Evolutionary conservation across 53 echinoderm and acorn worm genomes (phyloP).

Genomic region (Luidia sarsii): DNA sequence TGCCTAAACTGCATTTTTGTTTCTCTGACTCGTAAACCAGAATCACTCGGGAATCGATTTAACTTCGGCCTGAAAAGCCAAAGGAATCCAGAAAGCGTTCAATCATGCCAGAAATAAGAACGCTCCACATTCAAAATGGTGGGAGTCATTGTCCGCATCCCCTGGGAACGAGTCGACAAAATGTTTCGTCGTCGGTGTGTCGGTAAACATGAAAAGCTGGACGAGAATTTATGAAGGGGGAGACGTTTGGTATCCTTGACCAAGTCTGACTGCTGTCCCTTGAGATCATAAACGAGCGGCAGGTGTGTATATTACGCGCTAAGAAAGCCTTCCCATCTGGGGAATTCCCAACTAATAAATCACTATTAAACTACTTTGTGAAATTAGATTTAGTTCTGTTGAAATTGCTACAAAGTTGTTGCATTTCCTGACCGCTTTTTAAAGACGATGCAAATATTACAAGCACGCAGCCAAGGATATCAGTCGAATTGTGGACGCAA

Average conservation of each 20-base stretch:
- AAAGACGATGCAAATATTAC: too few relatives aligned
- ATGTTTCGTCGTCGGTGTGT: background rate
- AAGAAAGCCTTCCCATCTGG: constrained; percentile 9
- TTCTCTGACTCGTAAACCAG: too few relatives aligned
- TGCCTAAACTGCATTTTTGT: too few relatives aligned
- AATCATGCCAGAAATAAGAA: background rate
- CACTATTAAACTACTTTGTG: too few relatives aligned
- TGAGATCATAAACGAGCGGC: constrained; percentile 8
- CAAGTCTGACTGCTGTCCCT: constrained; percentile 14
- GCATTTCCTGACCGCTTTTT: too few relatives aligned
- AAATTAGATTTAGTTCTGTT: too few relatives aligned
- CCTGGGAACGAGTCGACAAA: background rate
- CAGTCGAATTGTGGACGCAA: too few relatives aligned
- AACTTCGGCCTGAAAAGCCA: background rate
- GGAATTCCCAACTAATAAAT: too few relatives aligned
- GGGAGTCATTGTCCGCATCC: background rate
- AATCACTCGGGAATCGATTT: background rate
- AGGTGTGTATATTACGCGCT: constrained; percentile 36
- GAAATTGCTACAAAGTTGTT: too few relatives aligned
- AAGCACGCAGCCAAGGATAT: too few relatives aligned
- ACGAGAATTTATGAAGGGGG: constrained; percentile 9
- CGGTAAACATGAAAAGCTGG: constrained; percentile 13
- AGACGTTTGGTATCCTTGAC: constrained; percentile 31
- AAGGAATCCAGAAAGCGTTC: background rate
- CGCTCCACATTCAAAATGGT: background rate